A percentile compares a stretch with the other conserved stretches of the same genome.
Conservation (phyloP, 2,888 invertebrate species). For the Azorinus chamasolen region DNA sequence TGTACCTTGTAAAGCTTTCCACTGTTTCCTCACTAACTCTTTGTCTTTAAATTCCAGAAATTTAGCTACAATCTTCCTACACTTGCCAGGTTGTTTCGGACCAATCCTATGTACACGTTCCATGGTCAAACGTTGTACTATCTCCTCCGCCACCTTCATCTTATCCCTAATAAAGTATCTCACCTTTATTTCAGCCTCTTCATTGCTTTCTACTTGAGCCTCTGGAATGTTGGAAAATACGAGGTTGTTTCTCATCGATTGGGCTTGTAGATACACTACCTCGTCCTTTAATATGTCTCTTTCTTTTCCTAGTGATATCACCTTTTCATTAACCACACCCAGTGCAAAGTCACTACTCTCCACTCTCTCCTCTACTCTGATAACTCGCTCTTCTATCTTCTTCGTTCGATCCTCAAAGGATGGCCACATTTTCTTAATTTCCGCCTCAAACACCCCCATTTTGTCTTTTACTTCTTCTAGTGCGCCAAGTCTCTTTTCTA, state of each 20-base stretch:
- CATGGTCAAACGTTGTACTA: conserved; percentile 11
- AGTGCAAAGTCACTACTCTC: conserved; percentile 22
- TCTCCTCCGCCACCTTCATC: conserved; percentile 21
- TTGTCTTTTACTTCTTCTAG: conserved; percentile 10
- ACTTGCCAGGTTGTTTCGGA: conserved; percentile 6
- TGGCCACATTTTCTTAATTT: conserved; percentile 15
- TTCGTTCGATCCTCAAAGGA: conserved; percentile 13
- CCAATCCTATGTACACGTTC: conserved; percentile 39
- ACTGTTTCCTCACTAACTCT: conserved; percentile 19
- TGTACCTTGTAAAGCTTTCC: conserved; percentile 12
- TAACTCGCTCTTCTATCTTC: conserved; percentile 15
- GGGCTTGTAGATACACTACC: conserved; percentile 25
- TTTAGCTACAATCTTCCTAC: conserved; percentile 30
- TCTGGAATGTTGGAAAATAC: conserved; percentile 26
- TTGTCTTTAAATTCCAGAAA: conserved; percentile 22
- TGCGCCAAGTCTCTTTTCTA: conserved; percentile 3
- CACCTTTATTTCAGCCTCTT: conserved; percentile 7
- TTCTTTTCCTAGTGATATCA: conserved; percentile 22
- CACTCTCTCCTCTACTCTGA: neutral
- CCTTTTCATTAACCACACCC: conserved; percentile 7
- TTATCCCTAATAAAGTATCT: conserved; percentile 11
- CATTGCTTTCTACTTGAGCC: conserved; percentile 8
- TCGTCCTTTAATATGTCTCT: conserved; percentile 14
- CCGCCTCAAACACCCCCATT: conserved; percentile 10
- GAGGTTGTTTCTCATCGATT: conserved; percentile 36